Conservation (phyloP, 2,888 invertebrate genomes). For the Lasioglossum pauxillum region DNA sequence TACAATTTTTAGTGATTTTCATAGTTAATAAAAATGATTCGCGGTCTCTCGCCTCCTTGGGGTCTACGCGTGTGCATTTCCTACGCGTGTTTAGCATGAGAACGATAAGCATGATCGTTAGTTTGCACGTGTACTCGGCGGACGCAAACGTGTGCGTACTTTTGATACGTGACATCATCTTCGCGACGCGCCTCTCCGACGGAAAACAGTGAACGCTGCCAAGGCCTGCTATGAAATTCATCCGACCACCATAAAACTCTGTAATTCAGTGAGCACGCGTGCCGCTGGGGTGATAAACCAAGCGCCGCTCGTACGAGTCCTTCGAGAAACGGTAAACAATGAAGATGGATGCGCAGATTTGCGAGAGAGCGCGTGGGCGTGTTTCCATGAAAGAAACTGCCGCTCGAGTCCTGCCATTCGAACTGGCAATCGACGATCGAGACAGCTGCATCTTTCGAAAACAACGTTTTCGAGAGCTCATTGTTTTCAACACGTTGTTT, state of each 20-base stretch:
- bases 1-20: too few species aligned
- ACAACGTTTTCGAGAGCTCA: not conserved
- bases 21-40: slow-evolving; percentile 58
- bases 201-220: slow-evolving; percentile 13
- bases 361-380: slow-evolving; percentile 10
- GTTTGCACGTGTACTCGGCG: slow-evolving; percentile 55
- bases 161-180: slow-evolving; percentile 71
- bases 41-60: slow-evolving; percentile 59
- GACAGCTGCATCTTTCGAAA: not conserved
- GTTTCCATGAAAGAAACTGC: not conserved
- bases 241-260: slow-evolving; percentile 44
- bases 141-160: slow-evolving; percentile 48
- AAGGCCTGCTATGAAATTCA: slow-evolving; percentile 65
- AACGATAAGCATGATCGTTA: slow-evolving; percentile 67
- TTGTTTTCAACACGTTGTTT: too few species aligned
- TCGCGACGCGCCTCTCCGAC: slow-evolving; percentile 3
- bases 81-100: slow-evolving; percentile 56
- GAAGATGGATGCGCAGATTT: slow-evolving; percentile 1
- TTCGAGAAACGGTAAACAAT: slow-evolving; percentile 39
- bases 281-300: slow-evolving; percentile 4
- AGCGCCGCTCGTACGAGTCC: slow-evolving; percentile 7
- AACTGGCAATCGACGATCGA: not conserved
- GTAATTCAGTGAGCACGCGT: slow-evolving; percentile 42
- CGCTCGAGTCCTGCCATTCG: not conserved
- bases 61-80: slow-evolving; percentile 39